These are phyloP conservation scores for Pangasius djambal DNA, from an alignment of 2,797 vertebrate genomes.

Conservation along the genomic window DNA sequence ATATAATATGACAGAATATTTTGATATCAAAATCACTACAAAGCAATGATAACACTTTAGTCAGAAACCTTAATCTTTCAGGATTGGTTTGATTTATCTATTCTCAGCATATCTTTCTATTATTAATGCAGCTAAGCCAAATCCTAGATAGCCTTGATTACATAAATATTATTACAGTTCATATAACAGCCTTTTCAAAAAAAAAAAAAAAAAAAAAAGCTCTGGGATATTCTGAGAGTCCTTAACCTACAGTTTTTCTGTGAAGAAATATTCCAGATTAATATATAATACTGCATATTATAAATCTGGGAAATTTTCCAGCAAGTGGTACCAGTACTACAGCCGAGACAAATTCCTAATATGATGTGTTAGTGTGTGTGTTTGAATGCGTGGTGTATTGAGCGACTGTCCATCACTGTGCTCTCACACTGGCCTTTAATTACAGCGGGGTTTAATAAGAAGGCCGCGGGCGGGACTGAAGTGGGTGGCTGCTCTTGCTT, in stretches of 20 bases:
- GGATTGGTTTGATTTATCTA: neutral
- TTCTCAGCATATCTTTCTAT: neutral
- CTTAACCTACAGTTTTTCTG: neutral
- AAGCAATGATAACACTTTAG: neutral
- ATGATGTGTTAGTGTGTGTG: neutral
- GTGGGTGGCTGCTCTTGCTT: neutral
- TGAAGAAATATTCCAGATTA: neutral
- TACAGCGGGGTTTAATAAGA: neutral
- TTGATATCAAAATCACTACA: neutral
- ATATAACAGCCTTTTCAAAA: neutral
- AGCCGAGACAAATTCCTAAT: neutral
- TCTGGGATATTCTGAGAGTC: too few species aligned
- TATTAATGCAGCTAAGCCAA: neutral
- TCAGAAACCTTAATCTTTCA: neutral
- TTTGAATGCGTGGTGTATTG: neutral
- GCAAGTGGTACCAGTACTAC: neutral
- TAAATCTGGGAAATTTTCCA: neutral
- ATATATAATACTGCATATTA: neutral
- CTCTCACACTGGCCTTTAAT: conserved; percentile 20
- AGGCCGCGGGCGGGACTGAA: neutral
- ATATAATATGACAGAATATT: neutral
- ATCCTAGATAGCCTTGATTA: neutral
- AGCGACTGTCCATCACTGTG: neutral
- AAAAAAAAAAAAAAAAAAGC: too few species aligned
- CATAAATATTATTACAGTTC: neutral